Evolutionary conservation across 2,888 invertebrate genomes (phyloP).

Genomic region (Gordius sp.): DNA sequence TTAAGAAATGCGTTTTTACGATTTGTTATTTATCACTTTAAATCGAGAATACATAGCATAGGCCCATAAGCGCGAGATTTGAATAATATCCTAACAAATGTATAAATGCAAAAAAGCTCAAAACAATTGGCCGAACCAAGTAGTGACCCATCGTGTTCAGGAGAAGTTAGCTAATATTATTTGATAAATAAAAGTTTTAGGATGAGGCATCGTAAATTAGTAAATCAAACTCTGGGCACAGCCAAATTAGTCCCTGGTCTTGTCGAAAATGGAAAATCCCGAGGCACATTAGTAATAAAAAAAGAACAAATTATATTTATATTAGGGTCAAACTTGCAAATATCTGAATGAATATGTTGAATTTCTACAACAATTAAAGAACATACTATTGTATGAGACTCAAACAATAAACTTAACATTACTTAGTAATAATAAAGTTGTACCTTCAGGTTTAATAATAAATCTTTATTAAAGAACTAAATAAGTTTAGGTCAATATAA

Average conservation of each 20-base stretch:
- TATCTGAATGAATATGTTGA: constrained; percentile 6
- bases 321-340: neutral
- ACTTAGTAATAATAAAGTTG: neutral
- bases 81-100: too few relatives aligned
- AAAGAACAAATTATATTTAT: neutral
- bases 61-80: too few relatives aligned
- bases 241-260: neutral
- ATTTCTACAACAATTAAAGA: neutral
- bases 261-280: neutral
- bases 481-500: too few relatives aligned
- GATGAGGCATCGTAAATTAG: constrained; percentile 1
- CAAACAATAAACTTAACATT: neutral
- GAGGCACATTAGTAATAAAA: constrained; percentile 12
- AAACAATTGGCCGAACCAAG: too few relatives aligned
- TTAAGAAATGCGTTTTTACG: too few relatives aligned
- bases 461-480: neutral
- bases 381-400: neutral
- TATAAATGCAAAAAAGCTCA: too few relatives aligned
- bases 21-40: too few relatives aligned
- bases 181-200: neutral
- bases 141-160: neutral
- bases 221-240: neutral
- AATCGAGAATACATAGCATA: too few relatives aligned
- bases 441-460: neutral
- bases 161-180: neutral